A percentile compares a stretch with the other conserved stretches of the same genome.
Conservation (phyloP, 1,140 invertebrate genomes). For the Cephus cinctus region DNA sequence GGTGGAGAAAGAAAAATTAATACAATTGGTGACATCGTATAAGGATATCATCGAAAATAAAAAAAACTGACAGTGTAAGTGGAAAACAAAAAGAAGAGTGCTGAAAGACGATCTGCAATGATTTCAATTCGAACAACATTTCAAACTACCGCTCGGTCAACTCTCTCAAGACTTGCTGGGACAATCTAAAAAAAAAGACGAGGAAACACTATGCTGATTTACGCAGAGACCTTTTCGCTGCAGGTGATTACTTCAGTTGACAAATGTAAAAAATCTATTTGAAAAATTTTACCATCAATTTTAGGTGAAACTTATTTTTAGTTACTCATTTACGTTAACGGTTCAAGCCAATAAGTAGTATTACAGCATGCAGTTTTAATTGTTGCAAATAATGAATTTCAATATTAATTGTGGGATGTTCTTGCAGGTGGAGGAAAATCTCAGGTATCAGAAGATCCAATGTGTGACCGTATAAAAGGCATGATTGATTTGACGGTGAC, state of each 20-base stretch:
- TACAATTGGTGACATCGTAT: constrained; percentile 1
- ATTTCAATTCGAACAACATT: background rate
- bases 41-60: constrained; percentile 8
- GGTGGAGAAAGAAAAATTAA: constrained; percentile 6
- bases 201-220: constrained; percentile 7
- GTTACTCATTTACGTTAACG: background rate
- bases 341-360: constrained; percentile 2
- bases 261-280: constrained; percentile 3
- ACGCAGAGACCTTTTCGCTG: background rate
- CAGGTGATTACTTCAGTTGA: no score
- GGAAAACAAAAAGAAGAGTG: background rate
- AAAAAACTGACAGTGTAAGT: constrained; percentile 6
- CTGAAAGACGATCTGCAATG: background rate
- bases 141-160: background rate
- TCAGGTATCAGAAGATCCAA: no score
- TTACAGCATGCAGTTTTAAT: background rate
- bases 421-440: no score
- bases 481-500: no score
- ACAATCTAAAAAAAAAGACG: constrained; percentile 7
- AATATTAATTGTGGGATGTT: no score
- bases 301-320: background rate
- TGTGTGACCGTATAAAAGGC: no score
- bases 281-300: constrained; percentile 2
- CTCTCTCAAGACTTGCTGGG: constrained; percentile 5
- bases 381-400: constrained; percentile 2